Percentiles rank a stretch among this genome's conserved stretches.
Evolutionary conservation across 2,797 vertebrate species (phyloP).

Genomic region (Eulemur coronatus): DNA sequence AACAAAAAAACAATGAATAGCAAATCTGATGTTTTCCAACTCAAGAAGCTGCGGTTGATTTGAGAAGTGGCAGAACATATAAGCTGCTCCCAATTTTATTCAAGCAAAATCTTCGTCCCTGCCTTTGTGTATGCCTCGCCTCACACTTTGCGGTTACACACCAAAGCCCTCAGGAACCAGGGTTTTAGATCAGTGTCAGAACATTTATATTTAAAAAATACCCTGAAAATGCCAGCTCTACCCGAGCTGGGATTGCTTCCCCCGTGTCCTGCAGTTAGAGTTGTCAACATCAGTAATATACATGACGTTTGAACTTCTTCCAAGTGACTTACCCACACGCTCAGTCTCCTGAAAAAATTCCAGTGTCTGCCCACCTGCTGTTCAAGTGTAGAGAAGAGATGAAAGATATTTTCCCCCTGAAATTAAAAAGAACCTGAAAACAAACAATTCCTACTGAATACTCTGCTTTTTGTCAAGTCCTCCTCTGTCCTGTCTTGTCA

Average conservation of each 20-base stretch:
- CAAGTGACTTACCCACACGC: conserved; percentile 26
- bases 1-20: conserved; percentile 45
- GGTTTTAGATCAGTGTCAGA: conserved; percentile 39
- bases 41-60: conserved; percentile 61
- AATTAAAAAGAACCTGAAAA: conserved; percentile 53
- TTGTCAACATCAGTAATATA: conserved; percentile 65
- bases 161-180: conserved; percentile 55
- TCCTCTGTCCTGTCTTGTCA: rapidly evolving
- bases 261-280: neutral
- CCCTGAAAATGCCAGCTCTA: conserved; percentile 44
- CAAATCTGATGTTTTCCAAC: conserved; percentile 67
- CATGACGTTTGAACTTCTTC: conserved; percentile 69
- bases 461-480: neutral
- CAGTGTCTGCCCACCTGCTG: conserved; percentile 59
- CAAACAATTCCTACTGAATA: neutral
- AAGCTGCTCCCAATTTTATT: conserved; percentile 57
- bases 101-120: conserved; percentile 34
- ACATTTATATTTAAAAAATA: conserved; percentile 49
- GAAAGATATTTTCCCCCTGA: conserved; percentile 44
- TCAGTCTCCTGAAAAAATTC: conserved; percentile 69
- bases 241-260: conserved; percentile 20
- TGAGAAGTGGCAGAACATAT: conserved; percentile 59
- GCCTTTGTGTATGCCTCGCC: conserved; percentile 50
- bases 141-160: conserved; percentile 65
- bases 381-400: conserved; percentile 62